Base-by-base conservation (phyloP, 1,140 invertebrate genomes). In the Centruroides sculpturatus region DNA sequence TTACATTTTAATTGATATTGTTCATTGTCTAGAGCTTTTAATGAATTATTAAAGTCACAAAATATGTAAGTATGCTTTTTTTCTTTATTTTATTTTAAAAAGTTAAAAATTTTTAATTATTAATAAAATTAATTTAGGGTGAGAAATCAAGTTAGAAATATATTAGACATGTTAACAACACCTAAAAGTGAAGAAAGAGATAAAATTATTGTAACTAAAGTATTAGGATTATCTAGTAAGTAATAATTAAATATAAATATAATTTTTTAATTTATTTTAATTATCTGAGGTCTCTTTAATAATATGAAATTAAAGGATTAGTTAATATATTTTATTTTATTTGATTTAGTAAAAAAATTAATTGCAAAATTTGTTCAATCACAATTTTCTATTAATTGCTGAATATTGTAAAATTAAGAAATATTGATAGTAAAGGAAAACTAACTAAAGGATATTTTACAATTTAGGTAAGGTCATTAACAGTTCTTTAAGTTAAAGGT, bases 41-140 rank as follows among this genome's bases (percentile, higher is more conserved):
- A 73, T 63, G 92, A 97, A 73, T 76, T 98, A 55, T 87, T 97
- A 70, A 95, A 94, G 72, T 88, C 91, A 75, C 89, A 95, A 71
- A 75, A 92, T 64, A 62, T 56, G 64, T 65, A 62, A 59, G 64
- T 52, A 35, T 35, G 9, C 12, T 47, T 41, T 41, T 41, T 6
- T 41, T 41, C 8, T 41, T 41, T 0, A 23, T 41, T 41, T 6
- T 41, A 41, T 41, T 6, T 41, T 41, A 6, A 41, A 6, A 51
- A 10, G 10, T 13, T 51, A 10, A 8, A 6, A 8, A 51, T 10
- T 3, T 11, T 8, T 12, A 6, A 41, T 41, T 41, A 6, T 41
- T 8, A 41, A 41, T 41, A 41, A 6, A 6, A 6, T 5, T 6
- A 11, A 59, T 55, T 47, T 11, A 85, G 83, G 52, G 87, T 92